Base-by-base conservation (phyloP, 2,797 vertebrate species). In the Thripadectes ignobilis region DNA sequence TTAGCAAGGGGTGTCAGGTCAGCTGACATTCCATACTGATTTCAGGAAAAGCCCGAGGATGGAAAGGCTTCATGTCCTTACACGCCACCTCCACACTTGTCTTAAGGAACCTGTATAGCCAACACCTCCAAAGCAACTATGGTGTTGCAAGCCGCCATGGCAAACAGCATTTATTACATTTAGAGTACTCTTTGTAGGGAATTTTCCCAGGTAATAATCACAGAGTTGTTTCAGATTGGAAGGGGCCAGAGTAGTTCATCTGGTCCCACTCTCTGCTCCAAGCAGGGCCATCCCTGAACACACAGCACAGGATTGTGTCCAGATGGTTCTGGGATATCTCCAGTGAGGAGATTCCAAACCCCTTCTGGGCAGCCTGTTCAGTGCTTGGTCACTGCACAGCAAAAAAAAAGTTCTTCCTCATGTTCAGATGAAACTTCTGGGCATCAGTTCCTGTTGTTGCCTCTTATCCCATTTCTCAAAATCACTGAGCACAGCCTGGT, bases 401-500 rank as follows among this genome's bases (percentile, higher is more conserved):
- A 12, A 12, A 68, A 38, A 38, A 14, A 20, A 54, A 83, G 1
- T 46, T 46, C 21, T 46, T 46, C 45, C 45, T 46, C 45, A 46
- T 11, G 20, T 46, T 46, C 45, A 46, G 45, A 29, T 34, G 17
- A n/a, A 71, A 23, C 21, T 39, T 1, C 8, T 51, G 72, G 7
- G 19, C 38, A 49, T 8, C 32, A 51, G 8, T 43, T 63, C 32
- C 41, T 69, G 23, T 36, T 29, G 0, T 0, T 39, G 51, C 29
- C 24, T 51, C 36, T 7, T 15, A 49, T 29, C 6, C 18, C 43
- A 9, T 1, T 1, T 12, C 2, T 58, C 20, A 16, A 5, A 6
- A 8, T 4, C 27, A 8, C 0, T 0, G 17, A n/a, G 43, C 71
- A 83, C 49, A 83, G 51, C 43, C 23, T 57, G 10, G 9, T 6